phyloP scores from a whole-genome alignment of 2,888 invertebrate species.

The Tenthredo mesomela region DNA sequence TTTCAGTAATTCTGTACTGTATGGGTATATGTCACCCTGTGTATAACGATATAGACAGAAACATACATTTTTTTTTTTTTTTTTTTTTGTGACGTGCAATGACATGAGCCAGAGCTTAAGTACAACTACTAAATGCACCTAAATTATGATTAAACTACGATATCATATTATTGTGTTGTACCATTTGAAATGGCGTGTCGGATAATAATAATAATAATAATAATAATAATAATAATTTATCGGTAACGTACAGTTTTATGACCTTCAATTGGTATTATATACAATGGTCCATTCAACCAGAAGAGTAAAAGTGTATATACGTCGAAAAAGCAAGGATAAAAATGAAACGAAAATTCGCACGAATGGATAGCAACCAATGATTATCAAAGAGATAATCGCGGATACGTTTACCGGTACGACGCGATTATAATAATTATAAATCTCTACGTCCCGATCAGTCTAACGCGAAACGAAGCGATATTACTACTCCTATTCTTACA shows the following conservation, averaged over 20 bases:
- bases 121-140: conserved; percentile 30
- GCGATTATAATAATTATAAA: background rate
- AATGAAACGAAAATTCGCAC: background rate
- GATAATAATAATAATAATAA: conserved; percentile 64
- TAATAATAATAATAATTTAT: conserved; percentile 59
- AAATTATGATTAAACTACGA: background rate
- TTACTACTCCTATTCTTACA: background rate
- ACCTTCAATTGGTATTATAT: conserved; percentile 53
- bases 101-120: background rate
- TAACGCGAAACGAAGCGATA: background rate
- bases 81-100: background rate
- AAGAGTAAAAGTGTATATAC: background rate
- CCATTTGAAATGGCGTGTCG: conserved; percentile 29
- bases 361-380: background rate
- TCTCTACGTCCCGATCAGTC: conserved; percentile 1
- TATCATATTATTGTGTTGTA: background rate
- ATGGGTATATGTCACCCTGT: background rate
- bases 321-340: background rate
- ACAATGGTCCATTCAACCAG: conserved; percentile 47
- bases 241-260: conserved; percentile 63
- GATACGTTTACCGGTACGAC: background rate
- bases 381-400: background rate
- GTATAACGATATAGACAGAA: background rate
- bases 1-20: background rate
- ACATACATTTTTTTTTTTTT: background rate